Evolutionary conservation across 2,888 invertebrate genomes (phyloP).

Genomic region (Cistogaster globosa): DNA sequence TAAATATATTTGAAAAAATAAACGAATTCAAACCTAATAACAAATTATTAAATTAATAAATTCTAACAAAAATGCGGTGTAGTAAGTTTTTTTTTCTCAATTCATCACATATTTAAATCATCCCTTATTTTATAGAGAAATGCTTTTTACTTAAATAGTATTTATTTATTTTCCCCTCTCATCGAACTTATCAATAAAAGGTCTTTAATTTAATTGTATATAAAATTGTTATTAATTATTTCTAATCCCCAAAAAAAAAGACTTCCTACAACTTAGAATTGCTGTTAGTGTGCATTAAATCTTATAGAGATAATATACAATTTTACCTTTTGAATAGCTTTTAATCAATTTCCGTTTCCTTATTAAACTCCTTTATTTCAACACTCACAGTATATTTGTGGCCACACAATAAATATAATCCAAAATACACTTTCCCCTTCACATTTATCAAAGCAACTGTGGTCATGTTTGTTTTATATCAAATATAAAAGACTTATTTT

Average conservation of each 20-base stretch:
- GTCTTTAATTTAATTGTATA: constrained; percentile 40
- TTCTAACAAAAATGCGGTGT: too few relatives aligned
- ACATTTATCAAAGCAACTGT: not conserved
- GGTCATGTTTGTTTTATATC: not conserved
- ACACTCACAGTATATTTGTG: constrained; percentile 23
- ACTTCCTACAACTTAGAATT: too few relatives aligned
- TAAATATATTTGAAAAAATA: too few relatives aligned
- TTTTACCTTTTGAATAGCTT: constrained; percentile 65
- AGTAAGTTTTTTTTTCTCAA: too few relatives aligned
- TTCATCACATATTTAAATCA: too few relatives aligned
- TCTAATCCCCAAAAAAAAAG: not conserved
- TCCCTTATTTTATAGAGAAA: too few relatives aligned
- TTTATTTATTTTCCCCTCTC: too few relatives aligned
- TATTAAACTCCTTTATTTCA: constrained; percentile 53
- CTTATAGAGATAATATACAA: not conserved
- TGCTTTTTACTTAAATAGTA: too few relatives aligned
- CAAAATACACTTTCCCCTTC: not conserved
- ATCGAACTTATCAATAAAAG: too few relatives aligned
- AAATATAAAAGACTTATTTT: not conserved
- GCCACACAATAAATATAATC: constrained; percentile 19
- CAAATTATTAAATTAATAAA: too few relatives aligned
- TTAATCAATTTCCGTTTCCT: constrained; percentile 70
- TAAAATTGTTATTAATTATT: constrained; percentile 58
- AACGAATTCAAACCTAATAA: too few relatives aligned
- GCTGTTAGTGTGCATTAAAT: too few relatives aligned